A percentile compares a stretch with the other conserved stretches of the same genome.
phyloP scores from a whole-genome alignment of 2,888 invertebrate species.

The Tenthredo notha region DNA sequence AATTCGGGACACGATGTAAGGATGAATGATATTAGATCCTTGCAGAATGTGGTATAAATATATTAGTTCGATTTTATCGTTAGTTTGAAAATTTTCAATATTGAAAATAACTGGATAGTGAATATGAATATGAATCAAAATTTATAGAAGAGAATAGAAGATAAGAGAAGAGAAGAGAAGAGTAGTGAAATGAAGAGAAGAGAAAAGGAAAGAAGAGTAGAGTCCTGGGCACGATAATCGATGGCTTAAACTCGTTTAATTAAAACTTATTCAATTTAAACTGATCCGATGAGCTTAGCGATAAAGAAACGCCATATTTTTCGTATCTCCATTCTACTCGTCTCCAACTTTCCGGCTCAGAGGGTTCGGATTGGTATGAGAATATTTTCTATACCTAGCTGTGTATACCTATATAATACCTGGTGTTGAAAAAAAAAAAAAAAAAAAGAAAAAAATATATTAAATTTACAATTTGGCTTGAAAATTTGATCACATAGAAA shows the following conservation, averaged over 20 bases:
- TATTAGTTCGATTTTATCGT: background rate
- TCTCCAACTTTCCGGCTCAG: slow-evolving; percentile 17
- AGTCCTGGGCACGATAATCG: background rate
- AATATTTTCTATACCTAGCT: background rate
- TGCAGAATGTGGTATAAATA: background rate
- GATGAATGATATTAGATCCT: background rate
- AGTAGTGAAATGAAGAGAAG: background rate
- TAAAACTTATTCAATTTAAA: slow-evolving; percentile 50
- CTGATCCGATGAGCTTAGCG: slow-evolving; percentile 51
- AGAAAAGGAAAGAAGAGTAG: background rate
- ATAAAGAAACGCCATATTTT: slow-evolving; percentile 47
- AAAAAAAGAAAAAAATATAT: background rate
- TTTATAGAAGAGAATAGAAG: too few species aligned
- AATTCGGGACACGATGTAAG: background rate
- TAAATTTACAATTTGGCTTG: background rate
- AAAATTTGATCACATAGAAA: background rate
- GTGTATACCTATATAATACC: background rate
- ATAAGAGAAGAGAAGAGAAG: too few species aligned
- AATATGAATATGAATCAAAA: slow-evolving; percentile 24
- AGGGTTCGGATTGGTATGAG: slow-evolving; percentile 7
- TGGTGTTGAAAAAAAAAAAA: background rate
- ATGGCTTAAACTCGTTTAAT: slow-evolving; percentile 39
- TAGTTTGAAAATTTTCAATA: background rate
- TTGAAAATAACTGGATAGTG: slow-evolving; percentile 1
- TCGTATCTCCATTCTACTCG: slow-evolving; percentile 13